Conservation (phyloP, 2,797 vertebrate genomes). For the Galaxias olidus region DNA sequence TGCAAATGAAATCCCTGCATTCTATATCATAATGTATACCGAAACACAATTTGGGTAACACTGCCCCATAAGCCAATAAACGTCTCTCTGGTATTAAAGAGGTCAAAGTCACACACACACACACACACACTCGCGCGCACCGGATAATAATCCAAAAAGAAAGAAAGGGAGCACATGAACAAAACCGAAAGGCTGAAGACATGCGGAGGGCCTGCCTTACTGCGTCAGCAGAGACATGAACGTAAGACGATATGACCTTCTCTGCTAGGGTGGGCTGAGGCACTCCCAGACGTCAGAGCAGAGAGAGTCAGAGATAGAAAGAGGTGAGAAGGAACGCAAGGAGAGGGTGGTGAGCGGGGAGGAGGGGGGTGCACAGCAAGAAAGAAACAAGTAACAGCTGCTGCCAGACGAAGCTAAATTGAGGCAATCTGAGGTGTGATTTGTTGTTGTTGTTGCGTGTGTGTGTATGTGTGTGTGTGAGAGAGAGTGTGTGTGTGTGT, state of each 20-base stretch:
- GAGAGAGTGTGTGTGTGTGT: not conserved
- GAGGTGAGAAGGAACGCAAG: no score
- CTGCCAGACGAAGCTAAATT: conserved; percentile 10
- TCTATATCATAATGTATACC: no score
- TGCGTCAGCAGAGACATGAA: conserved; percentile 13
- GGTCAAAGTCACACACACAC: no score
- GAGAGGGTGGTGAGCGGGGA: not conserved
- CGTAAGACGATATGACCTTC: conserved; percentile 10
- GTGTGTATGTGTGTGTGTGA: not conserved
- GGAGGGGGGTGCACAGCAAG: not conserved
- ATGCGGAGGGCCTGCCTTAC: conserved; percentile 1
- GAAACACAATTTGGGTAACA: not conserved
- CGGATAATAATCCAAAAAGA: not conserved
- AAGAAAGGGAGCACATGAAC: conserved; percentile 11
- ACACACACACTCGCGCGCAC: no score
- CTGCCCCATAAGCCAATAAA: no score
- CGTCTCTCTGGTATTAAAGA: no score
- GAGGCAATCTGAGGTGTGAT: conserved; percentile 17
- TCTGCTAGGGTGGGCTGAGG: conserved; percentile 9
- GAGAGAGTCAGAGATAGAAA: not conserved
- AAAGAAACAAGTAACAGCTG: conserved; percentile 14
- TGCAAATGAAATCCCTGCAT: no score
- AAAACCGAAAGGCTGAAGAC: conserved; percentile 5
- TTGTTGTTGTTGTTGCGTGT: not conserved
- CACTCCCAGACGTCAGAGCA: conserved; percentile 4